Base-by-base conservation (phyloP, 1,140 invertebrate genomes). In the Euwallacea similis region DNA sequence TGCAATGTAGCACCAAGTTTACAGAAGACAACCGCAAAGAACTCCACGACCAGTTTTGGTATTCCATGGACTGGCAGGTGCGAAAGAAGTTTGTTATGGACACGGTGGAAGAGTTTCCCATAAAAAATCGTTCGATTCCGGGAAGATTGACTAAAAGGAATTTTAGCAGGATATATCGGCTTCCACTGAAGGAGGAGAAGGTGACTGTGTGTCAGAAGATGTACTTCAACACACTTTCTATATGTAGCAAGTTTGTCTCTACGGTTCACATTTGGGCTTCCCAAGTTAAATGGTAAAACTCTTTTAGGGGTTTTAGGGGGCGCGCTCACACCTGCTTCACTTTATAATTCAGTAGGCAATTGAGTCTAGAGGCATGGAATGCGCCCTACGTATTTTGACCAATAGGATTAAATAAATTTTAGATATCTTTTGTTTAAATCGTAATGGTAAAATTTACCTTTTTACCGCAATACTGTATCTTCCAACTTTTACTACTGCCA, bases 251-350 rank as follows among this genome's bases (percentile, higher is more conserved):
- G 16, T 69, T 69, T 46, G 58, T 69, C 2, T 69, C 58, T 8
- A 69, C 67, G 6, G 60, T 69, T 50, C 67, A 69, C 54, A 69
- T 69, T 55, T 69, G 67, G 67, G 67, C 67, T 15, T 69, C 67
- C 15, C 67, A 69, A 42, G 67, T 69, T 50, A 69, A 69, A 56
- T 69, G 67, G 67, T 69, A 69, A 69, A 15, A 50, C 47, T 50
- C 13, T 50, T 11, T 13, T 11, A 13, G 47, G 47, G 2, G 10
- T 50, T 1, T 50, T 50, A 6, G 10, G 21, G n/a, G n/a, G n/a
- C n/a, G n/a, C n/a, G n/a, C n/a, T n/a, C n/a, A n/a, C n/a, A n/a
- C 21, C 21, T 33, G 21, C 21, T 33, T 33, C 21, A 33, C 21
- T 33, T 33, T 33, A 33, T 33, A 33, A 33, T 33, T 33, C 21